phyloP scores from a whole-genome alignment of 23 tunicate genomes.

The Corella eumyota region DNA sequence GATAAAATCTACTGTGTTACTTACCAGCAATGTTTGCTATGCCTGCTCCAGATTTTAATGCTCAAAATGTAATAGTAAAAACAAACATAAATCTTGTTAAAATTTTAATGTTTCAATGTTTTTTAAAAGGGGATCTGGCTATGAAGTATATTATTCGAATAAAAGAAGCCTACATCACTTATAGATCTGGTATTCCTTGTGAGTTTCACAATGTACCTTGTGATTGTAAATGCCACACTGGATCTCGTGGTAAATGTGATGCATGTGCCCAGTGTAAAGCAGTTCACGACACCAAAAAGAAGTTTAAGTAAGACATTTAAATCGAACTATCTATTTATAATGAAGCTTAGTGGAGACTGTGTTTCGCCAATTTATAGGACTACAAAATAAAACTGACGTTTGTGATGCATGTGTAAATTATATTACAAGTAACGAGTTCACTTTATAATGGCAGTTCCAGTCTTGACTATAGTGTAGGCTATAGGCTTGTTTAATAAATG shows the following conservation, averaged over 20 bases:
- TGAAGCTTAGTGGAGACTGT: too few relatives aligned
- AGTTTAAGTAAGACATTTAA: constrained; percentile 80
- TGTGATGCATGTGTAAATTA: not conserved
- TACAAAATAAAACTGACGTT: not conserved
- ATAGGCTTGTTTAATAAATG: too few relatives aligned
- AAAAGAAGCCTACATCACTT: constrained; percentile 59
- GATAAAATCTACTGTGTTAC: too few relatives aligned
- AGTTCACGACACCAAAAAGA: constrained; percentile 63
- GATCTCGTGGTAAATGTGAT: constrained; percentile 13
- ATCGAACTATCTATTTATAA: too few relatives aligned
- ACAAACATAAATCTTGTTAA: too few relatives aligned
- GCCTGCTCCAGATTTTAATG: too few relatives aligned
- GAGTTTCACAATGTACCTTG: constrained; percentile 56
- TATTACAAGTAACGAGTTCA: not conserved
- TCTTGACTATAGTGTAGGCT: too few relatives aligned
- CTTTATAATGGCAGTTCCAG: too few relatives aligned
- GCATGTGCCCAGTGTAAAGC: constrained; percentile 72
- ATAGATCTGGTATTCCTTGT: constrained; percentile 52
- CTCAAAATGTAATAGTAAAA: too few relatives aligned
- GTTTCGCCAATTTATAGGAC: too few relatives aligned
- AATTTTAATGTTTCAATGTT: too few relatives aligned
- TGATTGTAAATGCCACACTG: constrained; percentile 59
- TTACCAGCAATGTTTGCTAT: too few relatives aligned
- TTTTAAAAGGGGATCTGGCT: constrained; percentile 37
- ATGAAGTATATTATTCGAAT: constrained; percentile 40